A percentile compares a stretch with the other conserved stretches of the same genome.
phyloP scores from a whole-genome alignment of 1,140 invertebrate genomes.

The Ostrea denselamellosa region DNA sequence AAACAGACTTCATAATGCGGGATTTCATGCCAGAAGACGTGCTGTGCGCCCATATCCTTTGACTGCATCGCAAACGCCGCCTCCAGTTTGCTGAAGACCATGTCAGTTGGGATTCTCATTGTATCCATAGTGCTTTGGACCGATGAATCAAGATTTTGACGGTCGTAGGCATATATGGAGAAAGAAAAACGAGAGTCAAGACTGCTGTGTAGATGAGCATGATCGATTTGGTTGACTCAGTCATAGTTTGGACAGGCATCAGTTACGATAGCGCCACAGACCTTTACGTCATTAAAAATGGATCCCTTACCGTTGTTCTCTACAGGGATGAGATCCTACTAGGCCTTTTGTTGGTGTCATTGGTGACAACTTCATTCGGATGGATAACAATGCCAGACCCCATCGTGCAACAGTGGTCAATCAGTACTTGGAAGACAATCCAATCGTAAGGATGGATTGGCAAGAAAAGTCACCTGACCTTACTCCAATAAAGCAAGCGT shows the following conservation, averaged over 20 bases:
- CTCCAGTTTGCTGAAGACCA: constrained; percentile 17
- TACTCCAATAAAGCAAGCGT: too few species aligned
- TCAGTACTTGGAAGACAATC: too few species aligned
- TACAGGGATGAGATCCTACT: background rate
- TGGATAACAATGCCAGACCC: too few species aligned
- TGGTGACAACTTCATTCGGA: too few species aligned
- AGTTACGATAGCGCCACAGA: background rate
- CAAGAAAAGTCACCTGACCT: too few species aligned
- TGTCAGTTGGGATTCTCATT: background rate
- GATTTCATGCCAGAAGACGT: background rate
- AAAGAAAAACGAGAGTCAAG: constrained; percentile 35
- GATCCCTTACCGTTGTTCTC: too few species aligned
- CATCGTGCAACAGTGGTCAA: too few species aligned
- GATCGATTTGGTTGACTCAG: background rate
- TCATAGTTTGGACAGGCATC: constrained; percentile 42
- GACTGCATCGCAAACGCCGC: constrained; percentile 3
- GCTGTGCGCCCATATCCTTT: background rate
- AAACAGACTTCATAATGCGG: constrained; percentile 27
- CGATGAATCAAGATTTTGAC: constrained; percentile 45
- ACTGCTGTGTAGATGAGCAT: constrained; percentile 36
- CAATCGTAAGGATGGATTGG: too few species aligned
- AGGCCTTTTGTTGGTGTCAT: background rate
- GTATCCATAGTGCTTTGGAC: too few species aligned
- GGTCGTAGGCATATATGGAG: constrained; percentile 15
- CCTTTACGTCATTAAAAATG: constrained; percentile 15